Evolutionary conservation across 2,888 invertebrate genomes (phyloP).

Genomic region (Sycophila texana): DNA sequence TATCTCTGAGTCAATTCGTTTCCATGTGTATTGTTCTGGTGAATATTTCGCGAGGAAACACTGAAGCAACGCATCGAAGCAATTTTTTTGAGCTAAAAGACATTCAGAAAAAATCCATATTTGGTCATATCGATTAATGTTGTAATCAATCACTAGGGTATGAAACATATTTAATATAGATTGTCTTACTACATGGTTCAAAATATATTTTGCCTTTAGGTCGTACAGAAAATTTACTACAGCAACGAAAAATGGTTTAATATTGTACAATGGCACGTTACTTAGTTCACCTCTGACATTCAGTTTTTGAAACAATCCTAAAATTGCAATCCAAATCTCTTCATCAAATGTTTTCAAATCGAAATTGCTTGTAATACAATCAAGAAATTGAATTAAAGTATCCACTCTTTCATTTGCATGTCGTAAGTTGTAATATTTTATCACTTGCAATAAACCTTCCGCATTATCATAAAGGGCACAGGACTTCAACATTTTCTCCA

Average conservation of each 20-base stretch:
- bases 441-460: constrained; percentile 60
- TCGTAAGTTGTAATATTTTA: constrained; percentile 64
- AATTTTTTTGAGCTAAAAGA: constrained; percentile 60
- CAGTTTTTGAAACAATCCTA: constrained; percentile 61
- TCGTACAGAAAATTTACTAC: neutral
- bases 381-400: constrained; percentile 56
- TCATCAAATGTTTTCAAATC: constrained; percentile 59
- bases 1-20: neutral
- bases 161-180: too few species aligned
- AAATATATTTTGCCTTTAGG: too few species aligned
- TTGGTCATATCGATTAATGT: neutral
- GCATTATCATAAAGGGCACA: constrained; percentile 69
- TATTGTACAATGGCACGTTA: neutral
- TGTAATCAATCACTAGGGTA: neutral
- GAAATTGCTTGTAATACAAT: constrained; percentile 33
- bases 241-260: neutral
- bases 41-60: constrained; percentile 11
- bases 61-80: constrained; percentile 30
- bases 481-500: constrained; percentile 63
- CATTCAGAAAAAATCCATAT: constrained; percentile 61
- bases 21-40: constrained; percentile 21
- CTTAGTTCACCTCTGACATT: constrained; percentile 51
- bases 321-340: constrained; percentile 64
- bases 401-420: constrained; percentile 67
- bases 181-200: too few species aligned